Percentiles rank a stretch among this genome's conserved stretches.
Evolutionary conservation across 2,797 vertebrate genomes (phyloP).

Genomic region (Benthosema pterotum): DNA sequence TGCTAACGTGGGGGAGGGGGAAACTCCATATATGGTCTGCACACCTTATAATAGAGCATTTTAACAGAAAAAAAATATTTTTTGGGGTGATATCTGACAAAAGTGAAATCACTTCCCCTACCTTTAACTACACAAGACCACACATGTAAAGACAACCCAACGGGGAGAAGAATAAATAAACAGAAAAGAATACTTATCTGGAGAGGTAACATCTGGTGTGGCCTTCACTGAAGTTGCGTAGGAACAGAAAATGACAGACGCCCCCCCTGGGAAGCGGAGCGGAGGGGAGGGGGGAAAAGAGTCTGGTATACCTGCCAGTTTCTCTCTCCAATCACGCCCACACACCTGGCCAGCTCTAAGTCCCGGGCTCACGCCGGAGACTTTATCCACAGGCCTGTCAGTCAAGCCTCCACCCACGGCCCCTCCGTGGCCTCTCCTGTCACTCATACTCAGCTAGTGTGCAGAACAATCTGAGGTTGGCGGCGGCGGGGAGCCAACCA

Average conservation of each 20-base stretch:
- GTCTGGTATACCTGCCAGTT: conserved; percentile 43
- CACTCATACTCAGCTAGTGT: conserved; percentile 45
- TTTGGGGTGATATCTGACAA: too few relatives aligned
- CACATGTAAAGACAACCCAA: conserved; percentile 21
- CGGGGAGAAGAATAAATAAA: not conserved
- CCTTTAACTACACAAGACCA: not conserved
- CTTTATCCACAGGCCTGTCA: conserved; percentile 54
- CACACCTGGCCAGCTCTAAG: conserved; percentile 44
- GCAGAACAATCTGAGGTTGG: conserved; percentile 25
- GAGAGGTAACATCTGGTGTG: conserved; percentile 3
- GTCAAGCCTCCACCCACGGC: conserved; percentile 45
- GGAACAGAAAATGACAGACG: conserved; percentile 23
- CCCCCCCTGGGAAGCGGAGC: conserved; percentile 10
- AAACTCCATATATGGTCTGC: too few relatives aligned
- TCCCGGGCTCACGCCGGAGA: conserved; percentile 50
- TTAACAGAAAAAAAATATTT: too few relatives aligned
- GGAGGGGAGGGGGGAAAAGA: conserved; percentile 1
- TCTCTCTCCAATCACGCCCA: conserved; percentile 51
- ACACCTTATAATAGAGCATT: too few relatives aligned
- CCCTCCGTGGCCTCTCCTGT: conserved; percentile 42
- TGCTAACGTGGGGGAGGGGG: too few relatives aligned
- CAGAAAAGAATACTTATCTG: not conserved
- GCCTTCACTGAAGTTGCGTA: conserved; percentile 21
- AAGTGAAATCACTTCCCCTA: too few relatives aligned
- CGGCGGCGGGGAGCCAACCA: conserved; percentile 29